Percentiles rank a stretch among this genome's conserved stretches.
These are phyloP conservation scores for Corythornis cristatus DNA, from an alignment of 2,113 vertebrate species.

Conservation along the genomic window DNA sequence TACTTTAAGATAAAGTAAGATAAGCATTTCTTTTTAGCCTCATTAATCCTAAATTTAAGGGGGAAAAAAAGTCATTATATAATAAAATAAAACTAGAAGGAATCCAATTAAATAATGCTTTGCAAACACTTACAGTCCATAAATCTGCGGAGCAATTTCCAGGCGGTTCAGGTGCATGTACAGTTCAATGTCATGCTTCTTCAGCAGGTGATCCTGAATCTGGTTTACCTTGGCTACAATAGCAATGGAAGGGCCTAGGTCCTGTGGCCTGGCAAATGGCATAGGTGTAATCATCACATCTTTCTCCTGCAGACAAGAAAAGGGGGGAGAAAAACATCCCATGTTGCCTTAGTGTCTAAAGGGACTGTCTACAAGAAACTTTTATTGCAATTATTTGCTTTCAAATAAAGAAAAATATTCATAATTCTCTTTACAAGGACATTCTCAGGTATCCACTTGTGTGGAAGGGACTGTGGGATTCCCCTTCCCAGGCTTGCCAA, in stretches of 20 bases:
- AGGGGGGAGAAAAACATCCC: neutral
- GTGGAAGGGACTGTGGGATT: neutral
- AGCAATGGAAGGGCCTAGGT: constrained; percentile 93
- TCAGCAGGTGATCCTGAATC: constrained; percentile 96
- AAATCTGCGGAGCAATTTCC: constrained; percentile 98
- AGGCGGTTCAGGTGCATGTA: constrained; percentile 97
- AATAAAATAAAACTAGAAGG: neutral
- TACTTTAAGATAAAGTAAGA: neutral
- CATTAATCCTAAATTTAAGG: neutral
- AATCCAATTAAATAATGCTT: neutral
- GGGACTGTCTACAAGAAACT: neutral
- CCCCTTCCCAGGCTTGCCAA: neutral
- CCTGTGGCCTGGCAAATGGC: constrained; percentile 96
- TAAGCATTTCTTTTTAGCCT: neutral
- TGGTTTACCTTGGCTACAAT: constrained; percentile 98
- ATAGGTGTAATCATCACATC: constrained; percentile 91
- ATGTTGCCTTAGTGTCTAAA: neutral
- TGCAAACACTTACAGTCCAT: constrained; percentile 91
- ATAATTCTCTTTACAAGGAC: neutral
- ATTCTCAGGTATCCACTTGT: neutral
- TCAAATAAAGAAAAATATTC: neutral
- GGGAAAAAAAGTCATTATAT: neutral
- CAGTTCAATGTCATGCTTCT: constrained; percentile 94
- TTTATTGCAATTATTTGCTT: neutral
- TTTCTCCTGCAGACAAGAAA: constrained; percentile 83